A percentile compares a stretch with the other conserved stretches of the same genome.
Conservation (phyloP, 2,113 vertebrate genomes). For the Saimiri boliviensis region DNA sequence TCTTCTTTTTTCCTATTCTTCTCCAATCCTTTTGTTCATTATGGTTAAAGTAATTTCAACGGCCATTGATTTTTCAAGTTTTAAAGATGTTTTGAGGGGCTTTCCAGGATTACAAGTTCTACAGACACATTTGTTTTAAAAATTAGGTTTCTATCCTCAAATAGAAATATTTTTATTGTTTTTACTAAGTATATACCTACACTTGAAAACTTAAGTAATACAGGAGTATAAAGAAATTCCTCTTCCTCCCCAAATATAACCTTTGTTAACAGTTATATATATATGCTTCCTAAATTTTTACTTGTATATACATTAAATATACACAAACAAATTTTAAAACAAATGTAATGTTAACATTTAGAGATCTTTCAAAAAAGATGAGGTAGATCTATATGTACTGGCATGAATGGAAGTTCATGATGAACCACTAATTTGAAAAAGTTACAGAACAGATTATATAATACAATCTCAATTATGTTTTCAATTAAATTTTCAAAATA, state of each 20-base stretch:
- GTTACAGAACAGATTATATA: not conserved
- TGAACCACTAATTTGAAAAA: not conserved
- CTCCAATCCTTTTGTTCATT: not conserved
- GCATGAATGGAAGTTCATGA: not conserved
- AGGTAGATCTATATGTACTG: not conserved
- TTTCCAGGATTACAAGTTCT: not conserved
- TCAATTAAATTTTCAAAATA: constrained; percentile 8
- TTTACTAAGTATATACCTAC: not conserved
- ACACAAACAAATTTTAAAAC: not conserved
- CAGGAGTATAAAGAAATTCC: not conserved
- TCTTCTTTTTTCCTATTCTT: not conserved
- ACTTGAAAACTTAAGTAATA: constrained; percentile 5
- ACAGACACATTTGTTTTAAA: not conserved
- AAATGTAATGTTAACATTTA: not conserved
- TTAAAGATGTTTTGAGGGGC: not conserved
- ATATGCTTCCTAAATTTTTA: not conserved
- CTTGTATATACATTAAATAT: not conserved
- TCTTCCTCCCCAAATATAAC: not conserved
- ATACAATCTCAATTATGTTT: not conserved
- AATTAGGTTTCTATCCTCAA: constrained; percentile 4
- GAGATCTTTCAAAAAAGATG: not conserved
- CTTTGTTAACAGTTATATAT: not conserved
- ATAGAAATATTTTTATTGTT: not conserved
- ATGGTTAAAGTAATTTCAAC: not conserved
- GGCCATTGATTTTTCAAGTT: not conserved